Conservation (phyloP, 2,888 invertebrate species). For the Phragmatobia fuliginosa region DNA sequence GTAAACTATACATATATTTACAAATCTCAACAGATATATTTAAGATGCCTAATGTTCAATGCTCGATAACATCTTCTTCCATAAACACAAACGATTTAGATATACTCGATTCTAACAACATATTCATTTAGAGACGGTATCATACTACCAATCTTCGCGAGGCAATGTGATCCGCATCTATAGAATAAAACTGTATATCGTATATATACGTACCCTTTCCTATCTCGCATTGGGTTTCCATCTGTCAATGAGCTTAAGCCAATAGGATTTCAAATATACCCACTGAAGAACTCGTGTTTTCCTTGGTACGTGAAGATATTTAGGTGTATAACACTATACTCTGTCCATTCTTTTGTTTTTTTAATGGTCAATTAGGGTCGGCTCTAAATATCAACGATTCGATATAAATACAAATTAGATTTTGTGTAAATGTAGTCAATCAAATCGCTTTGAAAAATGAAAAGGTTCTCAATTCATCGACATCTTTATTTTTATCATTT, state of each 20-base stretch:
- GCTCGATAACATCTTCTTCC: background rate
- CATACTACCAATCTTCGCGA: constrained; percentile 31
- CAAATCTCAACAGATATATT: background rate
- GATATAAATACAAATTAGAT: background rate
- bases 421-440: too few relatives aligned
- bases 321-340: constrained; percentile 9
- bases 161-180: constrained; percentile 7
- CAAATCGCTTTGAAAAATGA: too few relatives aligned
- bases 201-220: constrained; percentile 30
- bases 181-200: constrained; percentile 29
- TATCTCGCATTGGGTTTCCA: constrained; percentile 42
- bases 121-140: constrained; percentile 29
- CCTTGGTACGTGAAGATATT: constrained; percentile 2
- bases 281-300: constrained; percentile 29
- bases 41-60: background rate
- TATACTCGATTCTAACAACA: constrained; percentile 11
- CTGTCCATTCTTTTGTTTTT: background rate
- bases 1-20: background rate
- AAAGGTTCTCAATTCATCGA: too few relatives aligned
- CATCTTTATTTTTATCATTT: too few relatives aligned
- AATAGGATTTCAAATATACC: constrained; percentile 24
- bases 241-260: constrained; percentile 37
- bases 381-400: background rate
- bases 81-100: background rate
- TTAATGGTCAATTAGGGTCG: background rate